Base-by-base conservation (phyloP, 2,888 invertebrate genomes). In the Habrosyne pyritoides region DNA sequence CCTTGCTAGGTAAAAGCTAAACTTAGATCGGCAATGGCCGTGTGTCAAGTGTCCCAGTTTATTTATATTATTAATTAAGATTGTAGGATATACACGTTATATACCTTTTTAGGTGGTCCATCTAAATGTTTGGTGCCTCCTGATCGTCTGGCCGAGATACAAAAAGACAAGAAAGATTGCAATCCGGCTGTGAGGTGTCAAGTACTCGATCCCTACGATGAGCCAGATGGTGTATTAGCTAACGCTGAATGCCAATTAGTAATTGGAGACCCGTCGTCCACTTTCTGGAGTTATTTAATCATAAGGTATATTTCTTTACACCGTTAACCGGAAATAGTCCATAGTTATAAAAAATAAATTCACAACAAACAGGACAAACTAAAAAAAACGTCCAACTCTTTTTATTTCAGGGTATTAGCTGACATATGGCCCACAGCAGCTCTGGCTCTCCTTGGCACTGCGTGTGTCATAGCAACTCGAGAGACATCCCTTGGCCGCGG, bases 401-500 rank as follows among this genome's bases (percentile, higher is more conserved):
- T 46, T 56, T 53, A 28, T 53, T 69, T 68, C 76, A 93, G 96
- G 69, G 93, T 95, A 24, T 75, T 96, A 55, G 96, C 95, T 0
- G 97, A 97, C 74, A 95, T 96, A 50, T 96, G 96, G 83, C 94
- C 96, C 10, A 94, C 96, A 28, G 95, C 96, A 0, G 95, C 94
- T 0, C 86, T 96, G 6, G 95, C 96, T 0, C 79, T 97, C 6
- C 84, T 97, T 0, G 95, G 95, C 54, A 94, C 96, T 0, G 96
- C 96, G 0, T 94, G 96, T 47, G 96, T 97, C n/a, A 96, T 97
- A 60, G 96, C 96, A 0, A 96, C 97, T 0, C 93, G 96, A 30
- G 97, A 97, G 81, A 97, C 96, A 0, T 96, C 96, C 0, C 93
- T 95, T 21, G 96, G 96, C 0, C 93, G 96, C 33, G 96, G 96